Evolutionary conservation across 2,113 vertebrate genomes (phyloP).

Genomic region (Calidris pygmaea): DNA sequence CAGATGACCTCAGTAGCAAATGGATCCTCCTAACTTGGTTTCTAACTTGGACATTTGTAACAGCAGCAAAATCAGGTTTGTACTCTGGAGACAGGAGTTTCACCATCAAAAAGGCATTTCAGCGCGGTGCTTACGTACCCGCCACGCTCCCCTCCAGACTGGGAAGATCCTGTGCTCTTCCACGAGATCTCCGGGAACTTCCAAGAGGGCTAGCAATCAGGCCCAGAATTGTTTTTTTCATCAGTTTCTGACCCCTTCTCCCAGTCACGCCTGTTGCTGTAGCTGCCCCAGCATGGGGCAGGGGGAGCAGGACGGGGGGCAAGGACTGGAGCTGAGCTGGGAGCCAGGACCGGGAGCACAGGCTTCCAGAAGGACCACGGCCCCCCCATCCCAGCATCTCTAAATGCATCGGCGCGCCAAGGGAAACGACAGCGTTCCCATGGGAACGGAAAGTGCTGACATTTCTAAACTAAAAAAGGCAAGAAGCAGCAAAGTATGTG

Average conservation of each 20-base stretch:
- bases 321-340: not conserved
- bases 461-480: slow-evolving; percentile 59
- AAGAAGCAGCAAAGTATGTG: slow-evolving; percentile 10
- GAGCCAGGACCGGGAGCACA: not conserved
- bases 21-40: not conserved
- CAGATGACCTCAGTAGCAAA: not conserved
- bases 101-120: not conserved
- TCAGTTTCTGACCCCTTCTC: not conserved
- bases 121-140: fast-evolving
- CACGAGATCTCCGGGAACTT: not conserved
- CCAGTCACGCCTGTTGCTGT: fast-evolving
- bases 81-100: not conserved
- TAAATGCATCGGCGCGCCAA: not conserved
- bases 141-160: fast-evolving
- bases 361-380: not conserved
- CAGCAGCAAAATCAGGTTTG: not conserved
- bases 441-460: slow-evolving; percentile 67
- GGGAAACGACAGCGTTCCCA: slow-evolving; percentile 41
- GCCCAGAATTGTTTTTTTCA: fast-evolving
- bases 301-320: fast-evolving
- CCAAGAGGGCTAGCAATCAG: fast-evolving
- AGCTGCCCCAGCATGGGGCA: not conserved
- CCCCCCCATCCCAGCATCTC: not conserved
- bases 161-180: not conserved
- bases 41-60: not conserved